phyloP scores from a whole-genome alignment of 2,888 invertebrate genomes.

The Tanypteryx hageni region DNA sequence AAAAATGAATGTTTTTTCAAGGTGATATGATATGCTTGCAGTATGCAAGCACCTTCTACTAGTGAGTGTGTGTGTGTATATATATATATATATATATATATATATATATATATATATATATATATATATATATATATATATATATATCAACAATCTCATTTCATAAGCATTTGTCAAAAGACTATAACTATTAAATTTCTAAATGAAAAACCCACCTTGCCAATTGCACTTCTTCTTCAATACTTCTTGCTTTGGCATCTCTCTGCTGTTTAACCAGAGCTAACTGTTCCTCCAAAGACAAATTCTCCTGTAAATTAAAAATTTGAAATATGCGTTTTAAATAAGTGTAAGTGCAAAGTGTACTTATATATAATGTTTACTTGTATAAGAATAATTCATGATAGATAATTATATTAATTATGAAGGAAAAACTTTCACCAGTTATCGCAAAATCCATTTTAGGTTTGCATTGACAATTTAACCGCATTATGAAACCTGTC shows the following conservation, averaged over 20 bases:
- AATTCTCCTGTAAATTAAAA: slow-evolving; percentile 80
- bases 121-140: no score
- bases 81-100: no score
- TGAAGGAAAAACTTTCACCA: background rate
- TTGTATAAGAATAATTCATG: background rate
- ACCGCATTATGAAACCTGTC: no score
- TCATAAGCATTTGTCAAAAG: no score
- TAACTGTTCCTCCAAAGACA: slow-evolving; percentile 83
- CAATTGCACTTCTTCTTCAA: slow-evolving; percentile 48
- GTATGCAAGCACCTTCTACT: no score
- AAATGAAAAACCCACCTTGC: slow-evolving; percentile 5
- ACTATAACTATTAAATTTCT: no score
- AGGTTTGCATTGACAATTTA: background rate
- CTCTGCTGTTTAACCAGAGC: slow-evolving; percentile 70
- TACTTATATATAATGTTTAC: background rate
- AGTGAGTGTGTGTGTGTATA: no score
- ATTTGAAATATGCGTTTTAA: background rate
- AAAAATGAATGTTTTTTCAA: no score
- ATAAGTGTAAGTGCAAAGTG: background rate
- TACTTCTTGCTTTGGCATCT: slow-evolving; percentile 46
- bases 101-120: no score
- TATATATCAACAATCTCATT: no score
- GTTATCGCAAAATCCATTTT: background rate
- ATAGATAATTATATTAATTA: no score
- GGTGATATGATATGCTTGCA: no score